These are phyloP conservation scores for Chaunax sp. DNA, from an alignment of 2,797 vertebrate genomes.

Conservation along the genomic window DNA sequence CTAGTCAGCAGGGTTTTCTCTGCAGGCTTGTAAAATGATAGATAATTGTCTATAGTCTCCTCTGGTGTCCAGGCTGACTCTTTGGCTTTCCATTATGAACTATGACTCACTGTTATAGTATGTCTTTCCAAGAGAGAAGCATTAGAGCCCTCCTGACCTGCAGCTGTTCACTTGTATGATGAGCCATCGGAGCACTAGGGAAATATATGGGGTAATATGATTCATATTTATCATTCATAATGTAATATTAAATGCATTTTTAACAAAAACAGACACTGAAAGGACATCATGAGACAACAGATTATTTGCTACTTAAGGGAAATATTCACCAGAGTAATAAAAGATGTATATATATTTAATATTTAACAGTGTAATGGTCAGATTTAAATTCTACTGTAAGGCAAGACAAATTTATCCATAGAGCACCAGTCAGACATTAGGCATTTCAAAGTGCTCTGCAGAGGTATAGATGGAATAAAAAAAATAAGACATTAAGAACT, in stretches of 20 bases:
- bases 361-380: too few species aligned
- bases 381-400: too few species aligned
- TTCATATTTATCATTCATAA: not conserved
- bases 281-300: not conserved
- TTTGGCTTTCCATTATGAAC: not conserved
- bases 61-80: conserved; percentile 14
- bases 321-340: not conserved
- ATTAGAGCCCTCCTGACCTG: not conserved
- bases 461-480: too few species aligned
- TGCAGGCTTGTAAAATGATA: not conserved
- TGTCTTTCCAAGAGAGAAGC: not conserved
- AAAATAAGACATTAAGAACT: too few species aligned
- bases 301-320: not conserved
- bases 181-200: not conserved
- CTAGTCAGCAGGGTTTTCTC: not conserved
- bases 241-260: not conserved
- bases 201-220: too few species aligned
- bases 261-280: not conserved
- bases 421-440: too few species aligned
- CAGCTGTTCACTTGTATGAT: conserved; percentile 28
- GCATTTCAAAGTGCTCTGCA: too few species aligned
- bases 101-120: conserved; percentile 3
- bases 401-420: too few species aligned
- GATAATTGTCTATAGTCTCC: not conserved
- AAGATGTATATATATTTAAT: too few species aligned